Evolutionary conservation across 1,140 invertebrate genomes (phyloP).

Genomic region (Cyrtorhinus lividipennis): DNA sequence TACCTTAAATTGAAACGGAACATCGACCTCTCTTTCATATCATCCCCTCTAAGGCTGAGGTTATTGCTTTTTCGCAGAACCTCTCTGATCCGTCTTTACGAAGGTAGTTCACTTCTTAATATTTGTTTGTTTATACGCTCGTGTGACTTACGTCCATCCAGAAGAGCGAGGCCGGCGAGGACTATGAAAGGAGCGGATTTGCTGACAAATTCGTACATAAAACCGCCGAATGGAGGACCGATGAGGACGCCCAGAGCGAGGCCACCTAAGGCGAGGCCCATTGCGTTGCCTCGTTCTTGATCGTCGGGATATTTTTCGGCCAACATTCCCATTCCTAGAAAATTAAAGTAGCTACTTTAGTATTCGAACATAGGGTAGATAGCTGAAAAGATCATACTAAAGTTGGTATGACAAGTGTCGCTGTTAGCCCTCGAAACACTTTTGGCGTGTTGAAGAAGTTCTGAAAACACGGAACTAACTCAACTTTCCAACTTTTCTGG

Average conservation of each 20-base stretch:
- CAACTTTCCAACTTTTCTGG: too few species aligned
- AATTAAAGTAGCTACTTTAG: too few species aligned
- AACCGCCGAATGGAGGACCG: slow-evolving; percentile 63
- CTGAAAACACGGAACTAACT: too few species aligned
- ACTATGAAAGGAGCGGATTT: slow-evolving; percentile 60
- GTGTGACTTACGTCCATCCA: slow-evolving; percentile 29
- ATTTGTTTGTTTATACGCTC: too few species aligned
- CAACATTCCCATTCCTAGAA: slow-evolving; percentile 37
- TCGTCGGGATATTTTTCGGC: slow-evolving; percentile 41
- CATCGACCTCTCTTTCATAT: too few species aligned
- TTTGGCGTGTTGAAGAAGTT: not conserved
- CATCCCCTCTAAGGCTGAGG: too few species aligned
- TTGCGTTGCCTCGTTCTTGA: slow-evolving; percentile 45
- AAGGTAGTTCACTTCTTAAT: too few species aligned
- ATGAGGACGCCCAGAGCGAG: slow-evolving; percentile 62
- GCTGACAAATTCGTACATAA: slow-evolving; percentile 58
- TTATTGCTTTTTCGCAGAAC: too few species aligned
- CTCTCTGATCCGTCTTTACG: too few species aligned
- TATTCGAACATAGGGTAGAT: not conserved
- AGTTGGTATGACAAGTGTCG: too few species aligned
- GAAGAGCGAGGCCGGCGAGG: slow-evolving; percentile 43
- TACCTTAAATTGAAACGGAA: too few species aligned
- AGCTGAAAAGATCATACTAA: not conserved
- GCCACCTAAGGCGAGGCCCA: slow-evolving; percentile 65
- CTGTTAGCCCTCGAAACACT: too few species aligned